Conservation (phyloP, 2,797 vertebrate species). For the Leptatherina wallacei region DNA sequence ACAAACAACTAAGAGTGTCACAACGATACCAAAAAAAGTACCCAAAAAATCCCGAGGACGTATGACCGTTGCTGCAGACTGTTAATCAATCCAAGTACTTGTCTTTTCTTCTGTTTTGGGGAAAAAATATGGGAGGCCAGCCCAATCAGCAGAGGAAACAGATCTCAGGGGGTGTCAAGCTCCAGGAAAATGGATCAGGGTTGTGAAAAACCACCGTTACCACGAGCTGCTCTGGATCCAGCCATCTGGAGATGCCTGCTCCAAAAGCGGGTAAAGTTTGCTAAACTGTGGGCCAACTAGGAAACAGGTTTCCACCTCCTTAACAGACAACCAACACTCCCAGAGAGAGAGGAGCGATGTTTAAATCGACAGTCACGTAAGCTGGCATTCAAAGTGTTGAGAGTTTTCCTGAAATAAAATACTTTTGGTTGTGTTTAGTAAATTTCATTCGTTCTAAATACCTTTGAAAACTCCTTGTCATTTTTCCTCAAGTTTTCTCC, state of each 20-base stretch:
- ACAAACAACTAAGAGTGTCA: background rate
- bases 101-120: slow-evolving; percentile 71
- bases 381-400: background rate
- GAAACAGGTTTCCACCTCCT: slow-evolving; percentile 82
- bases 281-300: slow-evolving; percentile 80
- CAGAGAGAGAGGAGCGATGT: slow-evolving; percentile 42
- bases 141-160: slow-evolving; percentile 87
- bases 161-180: slow-evolving; percentile 76
- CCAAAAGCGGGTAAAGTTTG: slow-evolving; percentile 82
- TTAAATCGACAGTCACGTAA: slow-evolving; percentile 3
- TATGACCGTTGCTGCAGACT: slow-evolving; percentile 69
- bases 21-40: slow-evolving; percentile 11
- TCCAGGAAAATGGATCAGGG: slow-evolving; percentile 86
- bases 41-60: slow-evolving; percentile 36
- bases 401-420: background rate
- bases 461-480: background rate
- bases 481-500: slow-evolving; percentile 30
- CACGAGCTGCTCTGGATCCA: slow-evolving; percentile 84
- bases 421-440: background rate
- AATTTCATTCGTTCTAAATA: background rate
- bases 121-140: slow-evolving; percentile 79
- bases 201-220: slow-evolving; percentile 86
- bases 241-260: slow-evolving; percentile 85
- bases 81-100: slow-evolving; percentile 77
- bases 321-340: slow-evolving; percentile 73